Evolutionary conservation across 2,113 vertebrate species (phyloP).

Genomic region (Sturnira hondurensis): DNA sequence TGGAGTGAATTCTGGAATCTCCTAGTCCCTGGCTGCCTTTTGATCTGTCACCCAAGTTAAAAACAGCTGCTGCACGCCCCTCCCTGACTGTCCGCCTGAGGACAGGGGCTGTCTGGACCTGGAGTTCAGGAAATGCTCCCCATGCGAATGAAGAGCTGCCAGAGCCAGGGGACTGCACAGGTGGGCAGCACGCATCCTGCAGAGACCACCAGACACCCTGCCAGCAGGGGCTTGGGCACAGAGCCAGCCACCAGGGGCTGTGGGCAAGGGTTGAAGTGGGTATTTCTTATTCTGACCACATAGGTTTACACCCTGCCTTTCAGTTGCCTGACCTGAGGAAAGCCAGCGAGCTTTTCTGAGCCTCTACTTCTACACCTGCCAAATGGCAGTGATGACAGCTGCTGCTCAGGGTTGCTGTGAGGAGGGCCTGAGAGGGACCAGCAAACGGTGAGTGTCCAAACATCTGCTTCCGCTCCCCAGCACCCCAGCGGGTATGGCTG

Average conservation of each 20-base stretch:
- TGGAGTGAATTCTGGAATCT: background rate
- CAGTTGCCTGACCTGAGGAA: background rate
- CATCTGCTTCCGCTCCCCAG: background rate
- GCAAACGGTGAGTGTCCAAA: background rate
- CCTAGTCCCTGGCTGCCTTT: background rate
- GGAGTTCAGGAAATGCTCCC: background rate
- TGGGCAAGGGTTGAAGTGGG: accelerated
- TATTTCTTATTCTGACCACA: background rate
- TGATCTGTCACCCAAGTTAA: background rate
- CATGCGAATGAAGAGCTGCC: accelerated
- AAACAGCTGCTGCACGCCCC: background rate
- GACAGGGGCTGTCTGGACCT: background rate
- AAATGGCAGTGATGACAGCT: background rate
- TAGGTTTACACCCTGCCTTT: background rate
- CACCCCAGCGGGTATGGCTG: background rate
- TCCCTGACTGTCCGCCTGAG: background rate
- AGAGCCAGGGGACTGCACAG: background rate
- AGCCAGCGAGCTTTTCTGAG: background rate
- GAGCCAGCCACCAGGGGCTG: too few relatives aligned
- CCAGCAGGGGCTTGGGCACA: background rate
- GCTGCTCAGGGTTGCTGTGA: background rate
- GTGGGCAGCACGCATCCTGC: background rate
- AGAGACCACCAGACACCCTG: background rate
- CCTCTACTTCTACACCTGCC: background rate
- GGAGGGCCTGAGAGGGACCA: background rate